Percentiles rank a stretch among this genome's conserved stretches.
Evolutionary conservation across 2,888 invertebrate genomes (phyloP).

Genomic region (Podabrus alpinus): DNA sequence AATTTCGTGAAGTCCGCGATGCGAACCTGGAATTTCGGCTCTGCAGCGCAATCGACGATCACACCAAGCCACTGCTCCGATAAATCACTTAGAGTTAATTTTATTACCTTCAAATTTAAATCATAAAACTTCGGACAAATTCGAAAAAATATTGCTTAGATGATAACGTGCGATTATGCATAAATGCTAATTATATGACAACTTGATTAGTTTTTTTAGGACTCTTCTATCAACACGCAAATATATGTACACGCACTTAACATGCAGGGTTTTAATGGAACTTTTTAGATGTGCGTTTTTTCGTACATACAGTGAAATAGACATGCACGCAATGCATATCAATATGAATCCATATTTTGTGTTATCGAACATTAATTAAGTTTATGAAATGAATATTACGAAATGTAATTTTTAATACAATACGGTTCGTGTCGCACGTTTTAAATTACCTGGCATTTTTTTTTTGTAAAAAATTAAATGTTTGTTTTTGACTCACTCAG

Average conservation of each 20-base stretch:
- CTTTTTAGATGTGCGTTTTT: slow-evolving; percentile 1
- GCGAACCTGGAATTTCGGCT: too few species aligned
- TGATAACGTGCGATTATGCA: slow-evolving; percentile 22
- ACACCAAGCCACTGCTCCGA: too few species aligned
- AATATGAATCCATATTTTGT: slow-evolving; percentile 7
- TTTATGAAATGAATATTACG: background rate
- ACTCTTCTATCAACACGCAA: slow-evolving; percentile 49
- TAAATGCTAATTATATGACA: slow-evolving; percentile 47
- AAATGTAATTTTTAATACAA: background rate
- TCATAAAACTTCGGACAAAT: background rate
- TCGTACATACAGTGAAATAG: background rate
- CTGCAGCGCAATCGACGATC: too few species aligned
- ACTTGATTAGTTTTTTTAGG: slow-evolving; percentile 44
- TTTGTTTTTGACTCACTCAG: background rate
- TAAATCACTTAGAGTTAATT: background rate
- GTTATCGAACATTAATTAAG: slow-evolving; percentile 4
- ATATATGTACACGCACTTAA: slow-evolving; percentile 39
- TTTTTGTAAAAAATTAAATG: background rate
- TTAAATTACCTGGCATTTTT: background rate
- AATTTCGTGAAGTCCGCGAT: too few species aligned
- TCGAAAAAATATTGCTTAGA: slow-evolving; percentile 11
- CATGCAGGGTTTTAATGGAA: slow-evolving; percentile 33
- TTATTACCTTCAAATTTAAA: background rate
- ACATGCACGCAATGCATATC: slow-evolving; percentile 12
- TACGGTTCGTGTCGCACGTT: background rate